Evolutionary conservation across 2,113 vertebrate genomes (phyloP).

Genomic region (Hucho hucho): DNA sequence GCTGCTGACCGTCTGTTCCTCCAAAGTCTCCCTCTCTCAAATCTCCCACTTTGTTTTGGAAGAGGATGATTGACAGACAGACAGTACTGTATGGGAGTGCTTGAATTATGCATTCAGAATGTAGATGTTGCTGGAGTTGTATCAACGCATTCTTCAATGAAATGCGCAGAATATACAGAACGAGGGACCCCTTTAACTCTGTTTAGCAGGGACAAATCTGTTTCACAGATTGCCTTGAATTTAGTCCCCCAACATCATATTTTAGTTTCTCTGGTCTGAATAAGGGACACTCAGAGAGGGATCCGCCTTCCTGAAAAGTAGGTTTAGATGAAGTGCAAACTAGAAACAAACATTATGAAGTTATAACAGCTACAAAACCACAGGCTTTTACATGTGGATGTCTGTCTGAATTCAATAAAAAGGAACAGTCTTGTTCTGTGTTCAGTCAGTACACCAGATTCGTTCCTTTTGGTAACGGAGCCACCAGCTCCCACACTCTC

Average conservation of each 20-base stretch:
- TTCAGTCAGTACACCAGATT: background rate
- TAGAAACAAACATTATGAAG: background rate
- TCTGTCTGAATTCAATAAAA: background rate
- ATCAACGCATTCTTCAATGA: constrained; percentile 67
- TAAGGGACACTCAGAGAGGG: background rate
- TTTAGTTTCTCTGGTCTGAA: constrained; percentile 1
- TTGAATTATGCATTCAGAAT: constrained; percentile 50
- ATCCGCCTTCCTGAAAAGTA: background rate
- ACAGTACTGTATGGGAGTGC: constrained; percentile 12
- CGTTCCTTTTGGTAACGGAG: no score
- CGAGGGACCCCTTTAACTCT: constrained; percentile 26
- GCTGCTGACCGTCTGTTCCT: background rate
- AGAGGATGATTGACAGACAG: constrained; percentile 28
- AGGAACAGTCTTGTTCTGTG: background rate
- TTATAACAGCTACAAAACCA: background rate
- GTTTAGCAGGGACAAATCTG: constrained; percentile 50
- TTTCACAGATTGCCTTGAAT: constrained; percentile 48
- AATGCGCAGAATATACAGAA: constrained; percentile 61
- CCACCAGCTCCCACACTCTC: constrained; percentile 1
- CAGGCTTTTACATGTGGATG: background rate
- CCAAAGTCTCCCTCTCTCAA: background rate
- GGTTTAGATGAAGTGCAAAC: background rate
- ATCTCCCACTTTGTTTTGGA: constrained; percentile 1
- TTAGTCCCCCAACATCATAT: background rate
- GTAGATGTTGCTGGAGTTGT: constrained; percentile 39